These are phyloP conservation scores for Enteromius trimaculatus DNA, from an alignment of 2,797 vertebrate species.

Conservation along the genomic window DNA sequence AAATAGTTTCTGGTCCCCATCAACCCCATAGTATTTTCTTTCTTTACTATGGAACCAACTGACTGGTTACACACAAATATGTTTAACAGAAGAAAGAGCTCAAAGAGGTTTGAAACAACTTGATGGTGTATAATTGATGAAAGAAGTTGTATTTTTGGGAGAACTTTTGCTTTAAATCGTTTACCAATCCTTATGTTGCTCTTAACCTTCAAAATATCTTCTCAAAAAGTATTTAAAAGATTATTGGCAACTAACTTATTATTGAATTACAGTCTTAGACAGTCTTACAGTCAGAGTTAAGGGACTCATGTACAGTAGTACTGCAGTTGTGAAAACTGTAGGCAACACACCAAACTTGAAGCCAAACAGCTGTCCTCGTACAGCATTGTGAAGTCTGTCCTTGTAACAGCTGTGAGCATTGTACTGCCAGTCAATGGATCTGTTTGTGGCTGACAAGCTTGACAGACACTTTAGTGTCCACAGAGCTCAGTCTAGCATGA, in stretches of 20 bases:
- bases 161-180: neutral
- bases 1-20: neutral
- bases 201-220: neutral
- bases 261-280: neutral
- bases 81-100: neutral
- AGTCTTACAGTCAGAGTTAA: no score
- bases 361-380: neutral
- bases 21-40: neutral
- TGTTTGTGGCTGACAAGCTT: constrained; percentile 47
- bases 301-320: neutral
- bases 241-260: neutral
- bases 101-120: no score
- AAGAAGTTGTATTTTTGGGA: neutral
- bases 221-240: neutral
- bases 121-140: neutral
- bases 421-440: constrained; percentile 43
- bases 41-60: no score
- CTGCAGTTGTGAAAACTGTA: neutral
- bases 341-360: neutral
- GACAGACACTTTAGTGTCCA: constrained; percentile 36
- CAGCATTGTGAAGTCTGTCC: neutral
- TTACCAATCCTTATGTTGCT: no score
- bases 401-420: constrained; percentile 48
- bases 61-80: neutral
- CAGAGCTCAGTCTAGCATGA: constrained; percentile 9